Conservation (phyloP, 2,888 invertebrate genomes). For the Callyntrura guangdongensis region DNA sequence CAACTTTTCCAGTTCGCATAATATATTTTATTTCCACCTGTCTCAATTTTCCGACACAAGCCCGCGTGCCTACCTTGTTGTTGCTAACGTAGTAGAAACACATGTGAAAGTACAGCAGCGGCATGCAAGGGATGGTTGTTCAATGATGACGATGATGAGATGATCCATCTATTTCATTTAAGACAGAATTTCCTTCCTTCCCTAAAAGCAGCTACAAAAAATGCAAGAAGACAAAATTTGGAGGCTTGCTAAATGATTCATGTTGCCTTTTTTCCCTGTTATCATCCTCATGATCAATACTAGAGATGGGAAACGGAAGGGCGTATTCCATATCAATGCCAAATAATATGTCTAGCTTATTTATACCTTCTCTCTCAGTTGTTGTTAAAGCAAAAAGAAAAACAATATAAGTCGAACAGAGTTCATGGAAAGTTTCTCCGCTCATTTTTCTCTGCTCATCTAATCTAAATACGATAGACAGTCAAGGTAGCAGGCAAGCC, state of each 20-base stretch:
- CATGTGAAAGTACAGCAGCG: neutral
- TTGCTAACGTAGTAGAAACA: neutral
- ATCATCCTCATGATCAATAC: constrained; percentile 60
- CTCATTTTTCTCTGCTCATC: constrained; percentile 17
- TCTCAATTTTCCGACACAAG: constrained; percentile 58
- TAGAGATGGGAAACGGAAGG: constrained; percentile 65
- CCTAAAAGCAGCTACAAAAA: constrained; percentile 23
- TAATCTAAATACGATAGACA: constrained; percentile 50
- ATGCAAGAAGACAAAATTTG: constrained; percentile 21
- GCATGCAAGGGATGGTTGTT: constrained; percentile 7
- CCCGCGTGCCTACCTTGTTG: too few relatives aligned
- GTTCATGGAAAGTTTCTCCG: constrained; percentile 16
- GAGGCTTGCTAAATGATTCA: constrained; percentile 15
- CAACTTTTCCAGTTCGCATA: constrained; percentile 29
- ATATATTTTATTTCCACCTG: constrained; percentile 63
- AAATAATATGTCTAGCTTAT: too few relatives aligned
- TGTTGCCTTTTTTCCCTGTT: neutral
- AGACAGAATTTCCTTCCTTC: constrained; percentile 56
- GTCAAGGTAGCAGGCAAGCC: neutral
- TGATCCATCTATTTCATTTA: constrained; percentile 68
- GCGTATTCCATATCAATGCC: constrained; percentile 56
- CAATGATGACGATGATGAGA: constrained; percentile 40
- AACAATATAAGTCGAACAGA: neutral
- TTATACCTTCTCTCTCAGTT: constrained; percentile 6
- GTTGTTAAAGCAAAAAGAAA: constrained; percentile 38